Evolutionary conservation across 2,113 vertebrate species (phyloP).

Genomic region (Mormyrus lacerda): DNA sequence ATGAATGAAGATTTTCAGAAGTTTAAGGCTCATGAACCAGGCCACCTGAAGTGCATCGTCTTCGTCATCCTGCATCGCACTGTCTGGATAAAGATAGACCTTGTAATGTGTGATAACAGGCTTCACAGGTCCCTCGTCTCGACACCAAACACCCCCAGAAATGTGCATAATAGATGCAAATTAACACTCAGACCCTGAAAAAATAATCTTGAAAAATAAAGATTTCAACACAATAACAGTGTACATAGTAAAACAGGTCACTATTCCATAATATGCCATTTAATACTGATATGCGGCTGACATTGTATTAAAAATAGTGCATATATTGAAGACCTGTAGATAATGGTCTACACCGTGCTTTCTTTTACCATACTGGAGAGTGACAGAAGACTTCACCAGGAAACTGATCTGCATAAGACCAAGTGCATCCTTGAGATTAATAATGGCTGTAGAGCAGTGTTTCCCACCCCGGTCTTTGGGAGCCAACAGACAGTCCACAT

Average conservation of each 20-base stretch:
- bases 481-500: neutral
- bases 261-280: conserved; percentile 23
- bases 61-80: neutral
- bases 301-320: conserved; percentile 25
- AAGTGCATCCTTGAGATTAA: neutral
- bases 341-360: neutral
- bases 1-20: conserved; percentile 19
- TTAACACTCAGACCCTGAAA: neutral
- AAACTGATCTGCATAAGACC: neutral
- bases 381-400: neutral
- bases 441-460: neutral
- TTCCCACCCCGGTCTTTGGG: neutral
- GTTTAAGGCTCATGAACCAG: conserved; percentile 29
- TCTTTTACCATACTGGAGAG: neutral
- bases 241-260: conserved; percentile 25
- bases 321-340: neutral
- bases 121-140: neutral
- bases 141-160: neutral
- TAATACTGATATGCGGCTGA: conserved; percentile 24
- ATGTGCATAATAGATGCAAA: neutral
- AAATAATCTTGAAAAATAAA: conserved; percentile 3
- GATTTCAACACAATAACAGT: neutral
- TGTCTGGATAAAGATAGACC: neutral
- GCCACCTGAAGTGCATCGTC: neutral
- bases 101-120: neutral